Percentiles rank a stretch among this genome's conserved stretches.
Evolutionary conservation across 2,797 vertebrate genomes (phyloP).

Genomic region (Sebastes kiyomatsui): DNA sequence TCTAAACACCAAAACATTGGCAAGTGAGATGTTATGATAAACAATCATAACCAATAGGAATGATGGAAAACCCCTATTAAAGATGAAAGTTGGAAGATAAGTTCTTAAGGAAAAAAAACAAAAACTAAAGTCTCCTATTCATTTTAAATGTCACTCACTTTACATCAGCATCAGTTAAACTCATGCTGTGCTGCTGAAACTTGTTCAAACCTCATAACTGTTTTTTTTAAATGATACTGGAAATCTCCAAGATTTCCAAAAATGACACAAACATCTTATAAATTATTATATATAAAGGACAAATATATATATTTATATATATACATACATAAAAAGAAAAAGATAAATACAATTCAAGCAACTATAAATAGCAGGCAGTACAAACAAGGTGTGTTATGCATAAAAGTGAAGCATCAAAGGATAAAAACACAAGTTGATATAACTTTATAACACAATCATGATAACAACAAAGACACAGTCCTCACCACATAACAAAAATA

Average conservation of each 20-base stretch:
- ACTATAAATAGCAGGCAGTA: neutral
- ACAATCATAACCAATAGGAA: too few relatives aligned
- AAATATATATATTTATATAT: too few relatives aligned
- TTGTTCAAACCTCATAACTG: neutral
- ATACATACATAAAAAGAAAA: too few relatives aligned
- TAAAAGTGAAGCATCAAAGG: neutral
- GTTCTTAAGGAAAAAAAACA: too few relatives aligned
- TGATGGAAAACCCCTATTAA: too few relatives aligned
- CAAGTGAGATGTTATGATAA: too few relatives aligned
- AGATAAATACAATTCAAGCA: too few relatives aligned
- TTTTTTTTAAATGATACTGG: neutral
- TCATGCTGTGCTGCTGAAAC: neutral
- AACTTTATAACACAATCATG: neutral
- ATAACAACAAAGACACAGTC: neutral
- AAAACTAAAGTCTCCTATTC: too few relatives aligned
- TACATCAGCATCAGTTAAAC: neutral
- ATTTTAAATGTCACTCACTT: too few relatives aligned
- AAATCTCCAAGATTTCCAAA: neutral
- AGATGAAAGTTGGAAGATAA: too few relatives aligned
- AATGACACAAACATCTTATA: neutral
- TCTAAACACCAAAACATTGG: too few relatives aligned
- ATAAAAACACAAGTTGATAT: neutral
- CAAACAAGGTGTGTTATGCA: neutral
- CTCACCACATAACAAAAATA: neutral
- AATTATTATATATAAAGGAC: too few relatives aligned